Percentiles rank a stretch among this genome's conserved stretches.
Conservation (phyloP, 2,797 vertebrate genomes). For the Nannoperca australis region DNA sequence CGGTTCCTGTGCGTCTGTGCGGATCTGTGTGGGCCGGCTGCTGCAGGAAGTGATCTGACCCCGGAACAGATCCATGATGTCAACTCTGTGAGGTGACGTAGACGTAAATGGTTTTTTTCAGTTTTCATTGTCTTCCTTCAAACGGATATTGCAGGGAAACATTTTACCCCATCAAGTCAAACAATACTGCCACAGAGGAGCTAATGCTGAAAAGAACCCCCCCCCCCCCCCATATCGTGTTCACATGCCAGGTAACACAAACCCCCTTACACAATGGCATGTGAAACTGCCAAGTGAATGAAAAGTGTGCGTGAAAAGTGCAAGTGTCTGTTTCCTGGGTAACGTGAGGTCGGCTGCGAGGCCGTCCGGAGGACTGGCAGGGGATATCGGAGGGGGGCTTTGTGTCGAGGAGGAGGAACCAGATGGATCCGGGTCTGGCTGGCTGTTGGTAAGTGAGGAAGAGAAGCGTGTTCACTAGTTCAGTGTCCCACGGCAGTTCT, state of each 20-base stretch:
- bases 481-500: conserved; percentile 93
- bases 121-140: conserved; percentile 15
- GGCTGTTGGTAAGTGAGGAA: conserved; percentile 14
- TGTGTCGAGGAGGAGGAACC: conserved; percentile 26
- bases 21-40: conserved; percentile 18
- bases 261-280: conserved; percentile 36
- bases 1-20: conserved; percentile 72
- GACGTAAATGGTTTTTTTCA: conserved; percentile 10
- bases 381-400: not conserved
- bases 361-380: not conserved
- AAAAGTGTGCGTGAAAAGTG: conserved; percentile 79
- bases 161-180: conserved; percentile 14
- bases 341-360: conserved; percentile 33
- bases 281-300: conserved; percentile 39
- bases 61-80: conserved; percentile 16
- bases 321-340: conserved; percentile 67
- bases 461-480: conserved; percentile 83
- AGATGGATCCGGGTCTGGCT: not conserved
- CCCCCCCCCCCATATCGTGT: not conserved
- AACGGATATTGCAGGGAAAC: conserved; percentile 20
- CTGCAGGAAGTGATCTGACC: conserved; percentile 14
- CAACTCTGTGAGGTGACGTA: not conserved
- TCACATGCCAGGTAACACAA: conserved; percentile 33
- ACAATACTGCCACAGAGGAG: conserved; percentile 60
- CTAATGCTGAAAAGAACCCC: conserved; percentile 23